Conservation (phyloP, 53 echinoderm and acorn worm genomes). For the Astropecten irregularis region DNA sequence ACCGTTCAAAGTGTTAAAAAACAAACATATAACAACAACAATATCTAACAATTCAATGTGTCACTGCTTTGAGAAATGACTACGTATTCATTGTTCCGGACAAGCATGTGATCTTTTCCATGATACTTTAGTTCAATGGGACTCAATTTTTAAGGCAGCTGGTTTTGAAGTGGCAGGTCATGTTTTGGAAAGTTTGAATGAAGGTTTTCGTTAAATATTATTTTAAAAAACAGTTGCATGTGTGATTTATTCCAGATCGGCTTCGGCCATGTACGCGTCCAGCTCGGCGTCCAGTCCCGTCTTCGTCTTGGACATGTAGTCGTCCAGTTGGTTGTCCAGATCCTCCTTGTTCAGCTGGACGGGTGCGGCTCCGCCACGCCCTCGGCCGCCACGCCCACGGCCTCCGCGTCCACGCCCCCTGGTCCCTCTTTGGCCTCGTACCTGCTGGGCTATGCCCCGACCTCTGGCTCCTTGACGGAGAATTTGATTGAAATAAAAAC, state of each 20-base stretch:
- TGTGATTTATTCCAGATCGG: conserved; percentile 48
- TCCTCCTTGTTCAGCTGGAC: conserved; percentile 70
- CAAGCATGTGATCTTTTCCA: too few relatives aligned
- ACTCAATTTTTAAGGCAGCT: too few relatives aligned
- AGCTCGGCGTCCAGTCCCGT: conserved; percentile 88
- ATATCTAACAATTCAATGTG: too few relatives aligned
- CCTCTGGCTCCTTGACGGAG: not conserved
- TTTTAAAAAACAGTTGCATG: too few relatives aligned
- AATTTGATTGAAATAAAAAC: not conserved
- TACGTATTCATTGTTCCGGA: too few relatives aligned
- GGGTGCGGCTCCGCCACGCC: conserved; percentile 57
- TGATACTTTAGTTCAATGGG: too few relatives aligned
- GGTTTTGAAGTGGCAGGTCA: too few relatives aligned
- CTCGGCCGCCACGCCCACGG: conserved; percentile 34
- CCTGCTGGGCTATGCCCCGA: conserved; percentile 27
- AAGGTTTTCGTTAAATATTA: too few relatives aligned
- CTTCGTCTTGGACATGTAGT: conserved; percentile 94
- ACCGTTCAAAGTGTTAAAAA: too few relatives aligned
- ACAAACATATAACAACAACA: too few relatives aligned
- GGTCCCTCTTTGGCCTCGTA: conserved; percentile 7
- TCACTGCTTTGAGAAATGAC: too few relatives aligned
- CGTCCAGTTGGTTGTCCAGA: conserved; percentile 92
- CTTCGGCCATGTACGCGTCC: conserved; percentile 96
- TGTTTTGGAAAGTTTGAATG: too few relatives aligned
- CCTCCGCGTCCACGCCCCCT: conserved; percentile 51